Conservation (phyloP, 92 coral and sea anemone species). For the Scolanthus callimorphus region DNA sequence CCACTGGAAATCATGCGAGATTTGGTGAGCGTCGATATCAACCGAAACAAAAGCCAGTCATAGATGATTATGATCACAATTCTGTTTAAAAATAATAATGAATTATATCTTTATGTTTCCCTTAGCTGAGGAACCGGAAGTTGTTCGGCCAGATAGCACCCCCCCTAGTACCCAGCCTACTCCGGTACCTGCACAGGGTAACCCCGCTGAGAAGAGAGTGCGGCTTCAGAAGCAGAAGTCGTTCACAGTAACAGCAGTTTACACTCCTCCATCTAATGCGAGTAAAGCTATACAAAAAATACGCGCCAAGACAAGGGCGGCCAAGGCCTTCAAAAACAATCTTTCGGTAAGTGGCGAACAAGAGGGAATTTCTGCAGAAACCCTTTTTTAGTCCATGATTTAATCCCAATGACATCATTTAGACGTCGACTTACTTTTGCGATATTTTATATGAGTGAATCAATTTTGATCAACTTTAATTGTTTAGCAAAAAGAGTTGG, state of each 20-base stretch:
- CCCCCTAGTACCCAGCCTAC: slow-evolving; percentile 39
- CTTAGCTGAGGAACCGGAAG: too few species aligned
- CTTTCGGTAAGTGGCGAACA: slow-evolving; percentile 86
- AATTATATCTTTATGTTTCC: too few species aligned
- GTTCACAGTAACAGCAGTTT: slow-evolving; percentile 75
- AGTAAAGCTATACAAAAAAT: slow-evolving; percentile 82
- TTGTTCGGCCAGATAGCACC: too few species aligned
- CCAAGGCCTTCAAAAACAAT: slow-evolving; percentile 62
- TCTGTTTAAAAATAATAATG: too few species aligned
- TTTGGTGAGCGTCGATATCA: slow-evolving; percentile 3
- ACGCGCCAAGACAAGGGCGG: slow-evolving; percentile 77
- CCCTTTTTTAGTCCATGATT: too few species aligned
- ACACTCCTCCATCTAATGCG: slow-evolving; percentile 65
- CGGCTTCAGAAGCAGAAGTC: slow-evolving; percentile 66
- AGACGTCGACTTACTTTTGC: too few species aligned
- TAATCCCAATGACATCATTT: too few species aligned
- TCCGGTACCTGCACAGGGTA: slow-evolving; percentile 15
- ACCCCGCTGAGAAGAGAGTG: slow-evolving; percentile 40
- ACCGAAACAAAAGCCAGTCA: too few species aligned
- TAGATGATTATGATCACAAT: too few species aligned
- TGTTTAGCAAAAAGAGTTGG: slow-evolving; percentile 84
- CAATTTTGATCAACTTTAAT: too few species aligned
- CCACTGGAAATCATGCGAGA: background rate
- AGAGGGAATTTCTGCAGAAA: too few species aligned
- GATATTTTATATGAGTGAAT: too few species aligned